These are phyloP conservation scores for Trissonchulus sp. DNA, from an alignment of 2,888 invertebrate species.

Conservation along the genomic window DNA sequence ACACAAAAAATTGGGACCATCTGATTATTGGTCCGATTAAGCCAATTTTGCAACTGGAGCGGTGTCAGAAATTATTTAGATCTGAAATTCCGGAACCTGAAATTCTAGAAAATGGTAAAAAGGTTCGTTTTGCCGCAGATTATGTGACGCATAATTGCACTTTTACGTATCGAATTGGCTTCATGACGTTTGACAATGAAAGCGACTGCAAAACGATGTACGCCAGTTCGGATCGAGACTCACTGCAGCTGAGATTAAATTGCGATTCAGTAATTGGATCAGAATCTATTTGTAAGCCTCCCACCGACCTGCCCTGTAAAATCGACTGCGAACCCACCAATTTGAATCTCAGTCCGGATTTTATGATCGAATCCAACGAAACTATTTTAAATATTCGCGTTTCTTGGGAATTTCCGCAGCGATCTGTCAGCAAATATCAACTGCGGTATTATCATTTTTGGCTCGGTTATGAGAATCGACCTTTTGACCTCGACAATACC, in stretches of 20 bases:
- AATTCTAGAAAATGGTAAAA: neutral
- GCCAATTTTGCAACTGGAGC: neutral
- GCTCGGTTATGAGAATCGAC: conserved; percentile 4
- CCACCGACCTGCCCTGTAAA: neutral
- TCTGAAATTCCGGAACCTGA: neutral
- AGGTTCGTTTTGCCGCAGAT: neutral
- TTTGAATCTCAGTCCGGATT: neutral
- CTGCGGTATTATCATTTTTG: conserved; percentile 10
- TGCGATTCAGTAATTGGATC: neutral
- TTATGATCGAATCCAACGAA: neutral
- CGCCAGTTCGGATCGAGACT: neutral
- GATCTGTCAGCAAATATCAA: neutral
- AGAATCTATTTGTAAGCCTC: neutral
- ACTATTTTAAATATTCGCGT: neutral
- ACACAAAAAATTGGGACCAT: neutral
- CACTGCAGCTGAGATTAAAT: neutral
- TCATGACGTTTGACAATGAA: conserved; percentile 8
- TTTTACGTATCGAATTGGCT: neutral
- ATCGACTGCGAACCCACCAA: neutral
- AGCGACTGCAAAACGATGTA: neutral
- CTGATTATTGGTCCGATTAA: neutral
- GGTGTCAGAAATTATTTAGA: neutral
- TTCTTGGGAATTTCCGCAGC: neutral
- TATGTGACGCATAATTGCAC: neutral
- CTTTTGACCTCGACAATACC: conserved; percentile 1